Evolutionary conservation across 2,888 invertebrate genomes (phyloP).

Genomic region (Morpho achilles): DNA sequence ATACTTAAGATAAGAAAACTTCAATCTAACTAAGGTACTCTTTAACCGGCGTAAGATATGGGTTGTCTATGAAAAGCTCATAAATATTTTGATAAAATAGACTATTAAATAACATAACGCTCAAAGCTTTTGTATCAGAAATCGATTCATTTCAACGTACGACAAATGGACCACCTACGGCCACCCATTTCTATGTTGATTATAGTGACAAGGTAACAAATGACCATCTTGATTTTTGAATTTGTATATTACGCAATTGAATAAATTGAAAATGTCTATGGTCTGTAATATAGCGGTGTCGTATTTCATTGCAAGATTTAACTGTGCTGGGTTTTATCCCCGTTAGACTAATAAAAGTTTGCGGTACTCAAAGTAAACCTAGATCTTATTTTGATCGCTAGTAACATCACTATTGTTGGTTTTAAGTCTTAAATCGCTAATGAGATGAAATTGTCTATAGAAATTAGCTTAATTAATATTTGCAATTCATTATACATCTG

Average conservation of each 20-base stretch:
- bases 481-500: no score
- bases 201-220: slow-evolving; percentile 17
- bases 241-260: slow-evolving; percentile 10
- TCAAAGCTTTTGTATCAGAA: slow-evolving; percentile 12
- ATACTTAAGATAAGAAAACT: background rate
- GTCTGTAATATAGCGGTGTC: no score
- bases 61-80: background rate
- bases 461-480: no score
- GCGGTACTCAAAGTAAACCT: no score
- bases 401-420: no score
- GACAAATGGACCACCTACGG: slow-evolving; percentile 23
- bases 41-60: background rate
- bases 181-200: slow-evolving; percentile 21
- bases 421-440: no score
- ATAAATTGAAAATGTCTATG: slow-evolving; percentile 18
- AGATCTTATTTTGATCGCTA: no score
- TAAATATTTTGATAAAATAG: no score
- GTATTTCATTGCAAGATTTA: background rate
- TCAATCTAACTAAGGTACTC: background rate
- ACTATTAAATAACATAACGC: background rate
- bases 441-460: no score
- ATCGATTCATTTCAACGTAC: slow-evolving; percentile 15
- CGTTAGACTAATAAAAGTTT: background rate
- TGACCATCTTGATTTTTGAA: slow-evolving; percentile 3
- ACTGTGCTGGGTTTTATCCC: slow-evolving; percentile 14